Evolutionary conservation across 2,888 invertebrate species (phyloP), one percentile per base, ranked within the genome.

Genomic region (Thereva nobilitata): DNA sequence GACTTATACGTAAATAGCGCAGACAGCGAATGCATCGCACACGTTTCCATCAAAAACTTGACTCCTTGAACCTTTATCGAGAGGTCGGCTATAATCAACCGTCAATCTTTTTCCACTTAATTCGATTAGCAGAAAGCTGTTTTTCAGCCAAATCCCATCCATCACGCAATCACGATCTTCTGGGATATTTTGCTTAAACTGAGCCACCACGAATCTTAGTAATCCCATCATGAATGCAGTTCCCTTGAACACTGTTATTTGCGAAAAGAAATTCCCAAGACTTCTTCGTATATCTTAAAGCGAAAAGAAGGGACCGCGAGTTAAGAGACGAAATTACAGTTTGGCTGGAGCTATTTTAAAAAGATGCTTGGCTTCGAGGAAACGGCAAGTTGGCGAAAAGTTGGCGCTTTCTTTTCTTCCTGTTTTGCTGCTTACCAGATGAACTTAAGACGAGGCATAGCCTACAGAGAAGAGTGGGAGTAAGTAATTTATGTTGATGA

Each of bases 111-210:
- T 9, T 35, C 12, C 40, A 64, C 38, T 64, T 64, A 64, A 64
- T 64, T 64, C 53, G 64, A 64, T 64, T 53, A 54, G 37, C 35
- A 54, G 53, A 64, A 64, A 55, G 23, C 64, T 47, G 42, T 55
- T 53, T 40, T 23, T 5, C 12, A 47, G 54, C 37, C 5, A 45
- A 54, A 53, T 53, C 44, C 38, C 42, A 12, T 45, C 53, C 45
- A 55, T 45, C 64, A 64, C 38, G 64, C 64, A 55, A 64, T 64
- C 64, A 64, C 64, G 64, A 64, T 64, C 54, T 54, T 34, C 41
- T 23, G 41, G 40, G 41, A 61, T 34, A 34, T 49, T 61, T 49
- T 50, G 38, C 61, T 40, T 50, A 23, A 23, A 23, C 23, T 23
- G 23, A 23, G 23, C 23, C 23, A 23, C 23, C 23, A 23, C 23